These are phyloP conservation scores for Silurus aristotelis DNA, from an alignment of 2,797 vertebrate species.

Conservation along the genomic window DNA sequence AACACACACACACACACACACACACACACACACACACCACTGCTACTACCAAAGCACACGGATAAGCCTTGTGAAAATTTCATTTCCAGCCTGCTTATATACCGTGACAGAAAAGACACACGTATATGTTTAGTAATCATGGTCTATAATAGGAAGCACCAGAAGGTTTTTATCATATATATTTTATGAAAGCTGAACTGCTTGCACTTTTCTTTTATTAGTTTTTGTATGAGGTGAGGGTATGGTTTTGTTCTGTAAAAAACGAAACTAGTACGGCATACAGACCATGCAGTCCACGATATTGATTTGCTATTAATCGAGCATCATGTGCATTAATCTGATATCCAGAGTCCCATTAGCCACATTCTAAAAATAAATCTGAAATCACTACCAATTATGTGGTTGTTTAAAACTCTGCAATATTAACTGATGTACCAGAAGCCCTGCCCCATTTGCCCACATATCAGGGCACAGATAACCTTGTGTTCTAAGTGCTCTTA, in stretches of 20 bases:
- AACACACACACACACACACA: not conserved
- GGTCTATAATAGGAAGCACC: not conserved
- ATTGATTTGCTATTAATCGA: not conserved
- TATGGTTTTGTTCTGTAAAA: not conserved
- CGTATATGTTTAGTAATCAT: not conserved
- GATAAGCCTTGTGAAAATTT: not conserved
- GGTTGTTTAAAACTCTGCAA: not conserved
- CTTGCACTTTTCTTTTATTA: not conserved
- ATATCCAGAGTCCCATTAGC: not conserved
- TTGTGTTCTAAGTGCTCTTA: not conserved
- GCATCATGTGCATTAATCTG: not conserved
- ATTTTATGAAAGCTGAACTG: not conserved
- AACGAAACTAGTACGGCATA: not conserved
- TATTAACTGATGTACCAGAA: not conserved
- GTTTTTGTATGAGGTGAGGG: not conserved
- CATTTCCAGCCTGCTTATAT: slow-evolving; percentile 9
- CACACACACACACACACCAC: not conserved
- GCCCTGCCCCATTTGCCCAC: not conserved
- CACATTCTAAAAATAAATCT: not conserved
- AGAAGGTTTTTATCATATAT: not conserved
- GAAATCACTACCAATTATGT: not conserved
- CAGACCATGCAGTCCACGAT: not conserved
- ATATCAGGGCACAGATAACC: not conserved
- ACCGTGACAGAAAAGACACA: not conserved
- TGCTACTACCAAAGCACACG: not conserved